phyloP scores from a whole-genome alignment of 2,888 invertebrate species.

The Cerceris rybyensis region DNA sequence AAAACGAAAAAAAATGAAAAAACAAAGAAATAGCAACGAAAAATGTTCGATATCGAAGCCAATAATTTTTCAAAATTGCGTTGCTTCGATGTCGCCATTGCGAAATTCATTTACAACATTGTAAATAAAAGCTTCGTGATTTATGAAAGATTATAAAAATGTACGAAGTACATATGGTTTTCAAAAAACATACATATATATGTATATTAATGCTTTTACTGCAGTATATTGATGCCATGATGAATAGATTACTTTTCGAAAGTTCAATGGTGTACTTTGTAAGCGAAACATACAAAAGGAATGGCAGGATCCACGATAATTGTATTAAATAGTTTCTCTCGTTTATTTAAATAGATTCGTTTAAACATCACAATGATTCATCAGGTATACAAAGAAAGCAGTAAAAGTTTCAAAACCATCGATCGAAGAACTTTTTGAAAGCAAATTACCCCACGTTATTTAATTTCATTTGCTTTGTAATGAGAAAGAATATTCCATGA shows the following conservation, averaged over 20 bases:
- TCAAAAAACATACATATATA: constrained; percentile 1
- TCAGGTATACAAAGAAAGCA: not conserved
- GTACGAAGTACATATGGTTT: not conserved
- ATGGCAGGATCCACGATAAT: too few relatives aligned
- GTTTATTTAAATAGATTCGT: not conserved
- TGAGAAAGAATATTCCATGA: constrained; percentile 29
- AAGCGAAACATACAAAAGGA: not conserved
- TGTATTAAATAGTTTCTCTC: too few relatives aligned
- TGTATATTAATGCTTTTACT: constrained; percentile 22
- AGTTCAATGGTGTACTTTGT: not conserved
- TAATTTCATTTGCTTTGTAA: constrained; percentile 5
- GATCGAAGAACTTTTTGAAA: constrained; percentile 1
- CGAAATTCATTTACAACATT: constrained; percentile 9
- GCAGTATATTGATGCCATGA: constrained; percentile 7
- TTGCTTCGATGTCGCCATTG: constrained; percentile 27
- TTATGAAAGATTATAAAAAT: constrained; percentile 43
- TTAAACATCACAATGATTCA: not conserved
- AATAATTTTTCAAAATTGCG: constrained; percentile 23
- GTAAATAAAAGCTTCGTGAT: constrained; percentile 26
- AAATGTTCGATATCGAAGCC: not conserved
- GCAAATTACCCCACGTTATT: constrained; percentile 3
- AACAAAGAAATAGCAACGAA: not conserved
- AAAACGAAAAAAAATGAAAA: not conserved
- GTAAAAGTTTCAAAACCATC: constrained; percentile 20
- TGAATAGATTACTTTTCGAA: not conserved